phyloP scores from a whole-genome alignment of 2,888 invertebrate species.

The Leucoptera coffeella region DNA sequence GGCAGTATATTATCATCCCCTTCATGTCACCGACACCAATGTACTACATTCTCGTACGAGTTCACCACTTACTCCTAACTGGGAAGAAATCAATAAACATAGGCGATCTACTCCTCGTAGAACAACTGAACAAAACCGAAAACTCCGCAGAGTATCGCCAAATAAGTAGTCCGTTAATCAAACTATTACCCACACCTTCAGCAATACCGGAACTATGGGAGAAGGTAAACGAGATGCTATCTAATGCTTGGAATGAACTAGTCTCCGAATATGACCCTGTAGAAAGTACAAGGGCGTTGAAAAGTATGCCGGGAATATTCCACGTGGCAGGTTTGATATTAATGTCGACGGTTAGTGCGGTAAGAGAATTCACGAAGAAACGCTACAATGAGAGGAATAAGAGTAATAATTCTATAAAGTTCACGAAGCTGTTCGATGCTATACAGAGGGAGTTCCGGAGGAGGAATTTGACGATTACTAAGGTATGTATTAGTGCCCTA shows the following conservation, averaged over 20 bases:
- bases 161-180: conserved; percentile 34
- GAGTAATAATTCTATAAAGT: conserved; percentile 31
- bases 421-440: conserved; percentile 30
- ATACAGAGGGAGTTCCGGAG: conserved; percentile 30
- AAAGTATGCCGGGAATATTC: conserved; percentile 52
- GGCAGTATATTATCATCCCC: conserved; percentile 75
- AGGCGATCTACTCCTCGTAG: conserved; percentile 67
- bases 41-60: conserved; percentile 65
- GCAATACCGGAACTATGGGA: conserved; percentile 62
- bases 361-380: conserved; percentile 57
- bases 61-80: conserved; percentile 70
- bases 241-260: conserved; percentile 76
- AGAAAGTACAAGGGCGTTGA: conserved; percentile 61
- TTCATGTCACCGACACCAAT: conserved; percentile 40
- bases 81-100: conserved; percentile 66
- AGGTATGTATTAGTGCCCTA: too few species aligned
- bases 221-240: conserved; percentile 60
- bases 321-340: conserved; percentile 58
- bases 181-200: conserved; percentile 54
- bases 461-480: conserved; percentile 28
- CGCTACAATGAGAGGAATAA: conserved; percentile 20
- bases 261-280: conserved; percentile 71
- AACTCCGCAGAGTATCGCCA: conserved; percentile 15
- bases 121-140: conserved; percentile 26
- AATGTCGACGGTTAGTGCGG: conserved; percentile 58